These are phyloP conservation scores for Calephelis virginiensis DNA, from an alignment of 1,140 invertebrate genomes.

Conservation along the genomic window DNA sequence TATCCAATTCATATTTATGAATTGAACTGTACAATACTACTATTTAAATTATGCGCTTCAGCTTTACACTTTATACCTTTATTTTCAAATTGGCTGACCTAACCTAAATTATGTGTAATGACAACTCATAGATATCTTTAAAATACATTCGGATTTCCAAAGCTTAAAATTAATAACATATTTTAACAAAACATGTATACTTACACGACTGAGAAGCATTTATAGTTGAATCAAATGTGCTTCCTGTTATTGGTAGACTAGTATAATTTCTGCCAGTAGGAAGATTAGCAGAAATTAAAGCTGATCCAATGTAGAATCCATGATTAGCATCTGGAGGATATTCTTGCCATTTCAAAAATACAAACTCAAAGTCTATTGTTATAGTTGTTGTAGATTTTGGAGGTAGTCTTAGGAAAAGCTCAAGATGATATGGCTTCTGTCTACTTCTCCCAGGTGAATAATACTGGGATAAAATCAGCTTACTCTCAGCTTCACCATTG, in stretches of 20 bases:
- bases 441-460: constrained; percentile 89
- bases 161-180: too few species aligned
- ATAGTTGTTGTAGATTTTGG: constrained; percentile 89
- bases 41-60: too few species aligned
- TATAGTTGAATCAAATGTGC: constrained; percentile 82
- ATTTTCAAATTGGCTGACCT: too few species aligned
- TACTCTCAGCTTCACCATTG: constrained; percentile 78
- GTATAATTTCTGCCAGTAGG: constrained; percentile 90
- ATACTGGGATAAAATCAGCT: constrained; percentile 84
- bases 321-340: constrained; percentile 99
- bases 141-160: too few species aligned
- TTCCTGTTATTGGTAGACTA: constrained; percentile 84
- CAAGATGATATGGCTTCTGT: constrained; percentile 91
- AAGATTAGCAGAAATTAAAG: constrained; percentile 88
- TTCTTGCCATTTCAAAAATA: constrained; percentile 98
- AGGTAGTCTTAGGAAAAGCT: constrained; percentile 90
- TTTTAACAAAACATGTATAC: background rate
- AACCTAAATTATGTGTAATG: too few species aligned
- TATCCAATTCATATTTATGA: too few species aligned
- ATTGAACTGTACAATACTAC: too few species aligned
- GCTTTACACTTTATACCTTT: too few species aligned
- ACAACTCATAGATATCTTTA: too few species aligned
- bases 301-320: constrained; percentile 95
- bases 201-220: constrained; percentile 80
- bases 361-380: constrained; percentile 94